Conservation (phyloP, 30 jellyfish, hydroid and myxozoan genomes). For the Pseudorhiza aurosa region DNA sequence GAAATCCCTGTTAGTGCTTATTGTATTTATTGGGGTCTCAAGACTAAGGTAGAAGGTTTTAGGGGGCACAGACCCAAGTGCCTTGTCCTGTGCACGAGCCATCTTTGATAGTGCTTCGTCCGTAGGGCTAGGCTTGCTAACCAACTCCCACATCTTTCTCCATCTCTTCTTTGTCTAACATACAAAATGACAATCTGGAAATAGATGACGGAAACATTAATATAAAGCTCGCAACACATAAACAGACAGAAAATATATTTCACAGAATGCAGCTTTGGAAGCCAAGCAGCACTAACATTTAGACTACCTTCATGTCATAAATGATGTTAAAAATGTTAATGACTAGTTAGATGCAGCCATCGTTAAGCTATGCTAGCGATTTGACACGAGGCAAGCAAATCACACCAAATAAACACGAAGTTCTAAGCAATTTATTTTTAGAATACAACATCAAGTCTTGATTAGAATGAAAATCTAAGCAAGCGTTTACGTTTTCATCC, state of each 20-base stretch:
- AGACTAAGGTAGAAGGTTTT: conserved; percentile 71
- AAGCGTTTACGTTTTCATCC: too few species aligned
- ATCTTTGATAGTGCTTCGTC: conserved; percentile 46
- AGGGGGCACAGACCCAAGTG: conserved; percentile 57
- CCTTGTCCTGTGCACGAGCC: conserved; percentile 85
- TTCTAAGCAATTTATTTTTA: too few species aligned
- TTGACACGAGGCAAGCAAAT: too few species aligned
- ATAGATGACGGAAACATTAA: not conserved
- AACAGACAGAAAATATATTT: not conserved
- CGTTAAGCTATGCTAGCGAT: too few species aligned
- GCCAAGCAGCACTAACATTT: too few species aligned
- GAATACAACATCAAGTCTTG: too few species aligned
- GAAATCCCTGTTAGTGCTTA: conserved; percentile 80
- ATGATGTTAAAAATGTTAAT: too few species aligned
- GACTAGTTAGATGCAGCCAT: too few species aligned
- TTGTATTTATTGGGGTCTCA: conserved; percentile 78
- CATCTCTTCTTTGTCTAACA: conserved; percentile 31
- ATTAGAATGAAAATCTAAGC: too few species aligned
- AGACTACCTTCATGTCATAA: too few species aligned
- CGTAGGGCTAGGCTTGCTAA: conserved; percentile 64
- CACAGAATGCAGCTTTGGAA: not conserved
- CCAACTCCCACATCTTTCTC: conserved; percentile 83
- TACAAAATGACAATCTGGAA: not conserved
- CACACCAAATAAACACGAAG: too few species aligned
- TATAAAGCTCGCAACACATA: not conserved